phyloP scores from a whole-genome alignment of 2,888 invertebrate genomes.

The Ceraclea dissimilis region DNA sequence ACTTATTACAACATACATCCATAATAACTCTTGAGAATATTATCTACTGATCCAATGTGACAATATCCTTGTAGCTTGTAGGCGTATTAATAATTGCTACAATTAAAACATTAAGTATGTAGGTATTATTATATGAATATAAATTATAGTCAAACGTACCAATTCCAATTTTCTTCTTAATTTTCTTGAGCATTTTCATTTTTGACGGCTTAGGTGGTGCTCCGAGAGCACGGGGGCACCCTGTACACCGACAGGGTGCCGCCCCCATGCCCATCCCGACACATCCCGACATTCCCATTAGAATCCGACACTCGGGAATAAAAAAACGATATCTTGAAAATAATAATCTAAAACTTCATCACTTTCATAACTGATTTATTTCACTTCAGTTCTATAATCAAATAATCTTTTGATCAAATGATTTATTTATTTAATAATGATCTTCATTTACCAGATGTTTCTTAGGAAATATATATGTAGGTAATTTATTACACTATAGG shows the following conservation, averaged over 20 bases:
- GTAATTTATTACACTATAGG: background rate
- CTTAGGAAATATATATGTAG: too few relatives aligned
- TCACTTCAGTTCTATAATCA: background rate
- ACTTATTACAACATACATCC: too few relatives aligned
- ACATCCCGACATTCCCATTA: constrained; percentile 49
- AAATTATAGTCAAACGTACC: too few relatives aligned
- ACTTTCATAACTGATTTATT: background rate
- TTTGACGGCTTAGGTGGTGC: constrained; percentile 46
- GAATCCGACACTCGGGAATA: background rate
- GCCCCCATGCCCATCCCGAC: constrained; percentile 50
- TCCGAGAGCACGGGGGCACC: constrained; percentile 44
- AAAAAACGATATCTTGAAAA: background rate
- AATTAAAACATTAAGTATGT: too few relatives aligned
- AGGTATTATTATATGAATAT: too few relatives aligned
- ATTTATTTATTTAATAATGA: too few relatives aligned
- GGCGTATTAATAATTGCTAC: too few relatives aligned
- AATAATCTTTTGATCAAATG: too few relatives aligned
- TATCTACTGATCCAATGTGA: too few relatives aligned
- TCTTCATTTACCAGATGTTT: background rate
- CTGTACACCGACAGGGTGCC: constrained; percentile 49
- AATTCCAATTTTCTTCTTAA: constrained; percentile 79
- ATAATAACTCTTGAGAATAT: too few relatives aligned
- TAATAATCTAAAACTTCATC: background rate
- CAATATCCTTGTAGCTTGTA: too few relatives aligned
- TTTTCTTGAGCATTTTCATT: constrained; percentile 76